A percentile compares a stretch with the other conserved stretches of the same genome.
Conservation (phyloP, 2,888 invertebrate species). For the Uloborus plumipes region DNA sequence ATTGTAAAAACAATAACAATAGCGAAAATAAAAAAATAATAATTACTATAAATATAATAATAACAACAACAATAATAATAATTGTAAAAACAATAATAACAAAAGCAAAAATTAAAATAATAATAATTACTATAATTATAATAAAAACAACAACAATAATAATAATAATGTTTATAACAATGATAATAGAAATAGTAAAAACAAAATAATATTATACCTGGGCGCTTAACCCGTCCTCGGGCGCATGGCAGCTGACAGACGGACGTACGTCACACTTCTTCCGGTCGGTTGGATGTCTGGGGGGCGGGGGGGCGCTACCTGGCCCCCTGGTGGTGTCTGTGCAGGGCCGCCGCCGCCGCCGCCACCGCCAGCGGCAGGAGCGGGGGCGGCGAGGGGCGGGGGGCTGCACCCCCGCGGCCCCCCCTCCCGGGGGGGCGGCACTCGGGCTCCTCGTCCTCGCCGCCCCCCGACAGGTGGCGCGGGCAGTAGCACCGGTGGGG, state of each 20-base stretch:
- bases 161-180: too few relatives aligned
- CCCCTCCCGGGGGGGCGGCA: slow-evolving; percentile 48
- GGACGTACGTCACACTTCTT: slow-evolving; percentile 30
- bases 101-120: too few relatives aligned
- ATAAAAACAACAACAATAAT: too few relatives aligned
- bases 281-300: slow-evolving; percentile 56
- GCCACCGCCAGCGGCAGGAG: slow-evolving; percentile 18
- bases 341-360: slow-evolving; percentile 27
- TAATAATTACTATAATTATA: too few relatives aligned
- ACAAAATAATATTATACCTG: too few relatives aligned
- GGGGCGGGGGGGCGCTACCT: slow-evolving; percentile 56
- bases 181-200: too few relatives aligned
- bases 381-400: slow-evolving; percentile 11
- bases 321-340: slow-evolving; percentile 28
- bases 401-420: slow-evolving; percentile 19
- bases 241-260: slow-evolving; percentile 31
- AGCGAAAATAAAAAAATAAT: too few relatives aligned
- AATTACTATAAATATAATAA: too few relatives aligned
- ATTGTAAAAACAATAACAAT: too few relatives aligned
- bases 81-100: too few relatives aligned
- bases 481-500: slow-evolving; percentile 58
- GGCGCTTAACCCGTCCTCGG: slow-evolving; percentile 31
- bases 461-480: slow-evolving; percentile 46
- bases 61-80: too few relatives aligned
- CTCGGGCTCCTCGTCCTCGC: slow-evolving; percentile 30